These are phyloP conservation scores for Magallana nippona DNA, from an alignment of 2,888 invertebrate species.

Conservation along the genomic window DNA sequence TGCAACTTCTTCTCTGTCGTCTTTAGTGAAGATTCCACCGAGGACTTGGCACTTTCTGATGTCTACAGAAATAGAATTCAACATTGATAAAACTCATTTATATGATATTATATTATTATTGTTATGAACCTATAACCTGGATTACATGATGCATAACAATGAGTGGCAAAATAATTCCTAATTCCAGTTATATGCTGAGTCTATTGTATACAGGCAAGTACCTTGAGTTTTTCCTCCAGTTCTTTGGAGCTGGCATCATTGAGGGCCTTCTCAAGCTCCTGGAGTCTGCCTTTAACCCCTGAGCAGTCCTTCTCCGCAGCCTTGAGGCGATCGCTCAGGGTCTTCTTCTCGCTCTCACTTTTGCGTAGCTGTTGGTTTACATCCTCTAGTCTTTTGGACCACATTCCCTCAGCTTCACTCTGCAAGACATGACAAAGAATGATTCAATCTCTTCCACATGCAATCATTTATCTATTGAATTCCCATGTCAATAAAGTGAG, in stretches of 20 bases:
- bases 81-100: background rate
- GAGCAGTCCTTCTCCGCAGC: constrained; percentile 82
- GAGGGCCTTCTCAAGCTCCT: constrained; percentile 71
- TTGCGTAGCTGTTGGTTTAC: constrained; percentile 81
- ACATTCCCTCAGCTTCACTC: constrained; percentile 65
- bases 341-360: constrained; percentile 62
- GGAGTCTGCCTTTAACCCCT: constrained; percentile 82
- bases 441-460: background rate
- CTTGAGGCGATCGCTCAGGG: constrained; percentile 61
- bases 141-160: too few relatives aligned
- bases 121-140: background rate
- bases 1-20: constrained; percentile 70
- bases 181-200: background rate
- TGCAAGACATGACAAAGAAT: constrained; percentile 44
- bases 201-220: constrained; percentile 58
- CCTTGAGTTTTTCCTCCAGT: constrained; percentile 82
- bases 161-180: background rate
- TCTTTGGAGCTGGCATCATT: constrained; percentile 66
- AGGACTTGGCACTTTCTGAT: constrained; percentile 62
- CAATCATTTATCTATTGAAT: background rate
- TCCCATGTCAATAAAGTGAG: too few relatives aligned
- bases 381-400: constrained; percentile 78
- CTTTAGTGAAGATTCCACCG: constrained; percentile 70
- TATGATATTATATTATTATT: too few relatives aligned
- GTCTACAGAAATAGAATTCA: constrained; percentile 56